A percentile compares a stretch with the other conserved stretches of the same genome.
phyloP scores from a whole-genome alignment of 2,113 vertebrate species.

The Crotalus horridus region DNA sequence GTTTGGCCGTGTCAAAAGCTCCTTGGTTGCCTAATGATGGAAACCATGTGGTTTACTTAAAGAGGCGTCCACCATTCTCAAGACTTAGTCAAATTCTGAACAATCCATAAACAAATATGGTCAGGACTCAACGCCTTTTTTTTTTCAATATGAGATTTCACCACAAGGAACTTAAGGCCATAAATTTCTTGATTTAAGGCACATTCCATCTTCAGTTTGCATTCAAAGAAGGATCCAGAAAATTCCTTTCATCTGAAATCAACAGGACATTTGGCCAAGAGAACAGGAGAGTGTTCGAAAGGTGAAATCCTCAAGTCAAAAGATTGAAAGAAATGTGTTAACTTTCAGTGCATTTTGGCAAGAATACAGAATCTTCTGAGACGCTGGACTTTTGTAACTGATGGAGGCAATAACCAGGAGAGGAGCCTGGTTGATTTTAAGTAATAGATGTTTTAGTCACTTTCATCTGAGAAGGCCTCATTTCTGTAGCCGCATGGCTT shows the following conservation, averaged over 20 bases:
- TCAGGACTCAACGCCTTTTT: not conserved
- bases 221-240: not conserved
- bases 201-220: not conserved
- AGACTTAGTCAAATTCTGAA: not conserved
- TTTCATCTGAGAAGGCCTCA: not conserved
- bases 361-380: not conserved
- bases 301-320: not conserved
- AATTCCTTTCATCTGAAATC: not conserved
- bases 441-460: not conserved
- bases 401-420: not conserved
- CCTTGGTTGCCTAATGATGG: too few species aligned
- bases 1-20: constrained; percentile 4
- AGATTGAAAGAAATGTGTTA: not conserved
- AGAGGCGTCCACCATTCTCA: not conserved
- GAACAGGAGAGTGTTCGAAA: not conserved
- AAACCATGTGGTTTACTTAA: too few species aligned
- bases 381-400: not conserved
- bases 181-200: not conserved
- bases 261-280: not conserved
- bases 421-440: not conserved
- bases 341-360: not conserved
- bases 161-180: not conserved
- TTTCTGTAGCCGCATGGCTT: not conserved
- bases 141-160: not conserved
- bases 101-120: not conserved